Evolutionary conservation across 2,113 vertebrate species (phyloP), one percentile per base, ranked within the genome.

Genomic region (Pagrus major): DNA sequence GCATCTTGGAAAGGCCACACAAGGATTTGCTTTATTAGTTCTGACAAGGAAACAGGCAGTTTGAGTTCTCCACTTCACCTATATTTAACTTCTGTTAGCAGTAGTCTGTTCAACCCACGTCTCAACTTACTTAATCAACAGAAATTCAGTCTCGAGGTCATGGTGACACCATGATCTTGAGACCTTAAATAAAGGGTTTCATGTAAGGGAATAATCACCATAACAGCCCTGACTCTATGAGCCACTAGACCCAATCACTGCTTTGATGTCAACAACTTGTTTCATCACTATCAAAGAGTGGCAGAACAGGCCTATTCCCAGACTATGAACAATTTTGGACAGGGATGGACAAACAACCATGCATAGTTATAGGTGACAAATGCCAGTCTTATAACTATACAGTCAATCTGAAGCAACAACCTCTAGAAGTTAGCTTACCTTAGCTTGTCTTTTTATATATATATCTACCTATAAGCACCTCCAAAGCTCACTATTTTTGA

Each of bases 51-150:
- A 82, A 87, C 67, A 49, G 66, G 81, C 60, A 47, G 49, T 64
- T 60, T 70, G 60, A 74, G 65, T 73, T 78, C 69, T 81, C 68
- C 81, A 86, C 84, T 86, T 85, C 78, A 89, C 80, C 65, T 55
- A 59, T 84, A 81, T 72, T 88, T 86, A 93, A 88, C 76, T 84
- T 73, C 63, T 73, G 70, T 83, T 77, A 73, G 88, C 83, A 64
- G 81, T 72, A 66, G 59, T 86, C 67, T 63, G 69, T 84, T 90
- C 59, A 85, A 71, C 65, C 80, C 86, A 88, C 81, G 63, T 88
- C 89, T 93, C 77, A 81, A 76, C 78, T 88, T 88, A 82, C 88
- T 88, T 80, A 83, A 89, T 91, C 91, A 87, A 92, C 74, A 86
- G 59, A 86, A 59, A 78, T 80, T 71, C 76, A 59, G 55, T 90